Base-by-base conservation (phyloP, 2,888 invertebrate species). In the Anarsia innoxiella region DNA sequence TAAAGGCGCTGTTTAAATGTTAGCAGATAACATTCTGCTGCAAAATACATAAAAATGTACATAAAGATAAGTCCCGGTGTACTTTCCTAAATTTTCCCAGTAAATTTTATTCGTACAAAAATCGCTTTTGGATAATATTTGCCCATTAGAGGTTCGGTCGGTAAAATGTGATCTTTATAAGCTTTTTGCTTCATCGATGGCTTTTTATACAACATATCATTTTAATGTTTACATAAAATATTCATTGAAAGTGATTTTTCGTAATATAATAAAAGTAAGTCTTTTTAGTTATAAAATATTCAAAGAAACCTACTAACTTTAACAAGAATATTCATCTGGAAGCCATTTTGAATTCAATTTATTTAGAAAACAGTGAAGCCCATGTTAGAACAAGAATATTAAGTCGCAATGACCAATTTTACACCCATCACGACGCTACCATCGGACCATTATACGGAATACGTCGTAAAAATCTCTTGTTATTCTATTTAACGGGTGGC, bases 401-500 rank as follows among this genome's bases (percentile, higher is more conserved):
- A 33, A 36, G 39, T 46, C 40, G 41, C 37, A 34, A 57, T 45
- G 49, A 51, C 51, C 51, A 53, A 66, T 67, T 60, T n/a, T n/a
- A 65, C 50, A 56, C 56, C 49, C 43, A 46, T n/a, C n/a, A n/a
- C n/a, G n/a, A n/a, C n/a, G n/a, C n/a, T n/a, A n/a, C n/a, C n/a
- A n/a, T n/a, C n/a, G n/a, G n/a, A n/a, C 55, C 51, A 48, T 48
- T 49, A 55, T 49, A 56, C 48, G 55, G 49, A 45, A 31, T 40
- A 46, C 55, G 40, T 62, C 71, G 56, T 73, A 71, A 74, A 80
- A 67, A 48, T 48, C 52, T 45, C 49, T 56, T 68, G 70, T 73
- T 74, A 71, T 66, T 63, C 64, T 61, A 64, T 76, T 70, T 74
- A 69, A 76, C 70, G 74, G 73, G 74, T 72, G 70, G 72, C 65